Conservation (phyloP, 1,140 invertebrate species). For the Himalopsyche phryganea region DNA sequence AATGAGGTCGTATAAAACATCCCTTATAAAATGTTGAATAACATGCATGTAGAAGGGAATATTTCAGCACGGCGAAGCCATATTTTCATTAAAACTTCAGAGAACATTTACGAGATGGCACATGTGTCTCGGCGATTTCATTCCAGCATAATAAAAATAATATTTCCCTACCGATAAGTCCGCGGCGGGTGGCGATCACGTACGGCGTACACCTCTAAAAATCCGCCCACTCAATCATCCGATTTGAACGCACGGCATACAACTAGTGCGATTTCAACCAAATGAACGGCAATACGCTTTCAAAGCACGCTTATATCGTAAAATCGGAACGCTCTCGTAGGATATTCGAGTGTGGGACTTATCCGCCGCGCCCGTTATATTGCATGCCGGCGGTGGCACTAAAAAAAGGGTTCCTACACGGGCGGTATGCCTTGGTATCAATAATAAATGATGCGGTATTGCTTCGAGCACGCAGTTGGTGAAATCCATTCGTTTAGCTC, state of each 20-base stretch:
- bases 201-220: slow-evolving; percentile 28
- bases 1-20: neutral
- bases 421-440: slow-evolving; percentile 22
- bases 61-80: slow-evolving; percentile 3
- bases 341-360: slow-evolving; percentile 23
- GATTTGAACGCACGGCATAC: slow-evolving; percentile 28
- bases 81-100: slow-evolving; percentile 32
- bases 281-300: slow-evolving; percentile 30
- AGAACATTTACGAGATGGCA: slow-evolving; percentile 16
- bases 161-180: slow-evolving; percentile 21
- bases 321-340: slow-evolving; percentile 32
- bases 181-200: slow-evolving; percentile 20
- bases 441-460: slow-evolving; percentile 36
- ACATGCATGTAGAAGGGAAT: neutral
- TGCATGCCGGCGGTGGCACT: slow-evolving; percentile 22
- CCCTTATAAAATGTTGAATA: neutral
- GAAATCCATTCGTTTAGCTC: slow-evolving; percentile 22
- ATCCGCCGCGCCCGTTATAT: slow-evolving; percentile 24
- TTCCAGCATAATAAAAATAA: slow-evolving; percentile 24
- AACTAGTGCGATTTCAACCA: slow-evolving; percentile 21
- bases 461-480: slow-evolving; percentile 30
- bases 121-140: slow-evolving; percentile 24
- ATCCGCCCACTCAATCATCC: slow-evolving; percentile 34
- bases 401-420: slow-evolving; percentile 31
- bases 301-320: slow-evolving; percentile 34